Evolutionary conservation across 2,797 vertebrate genomes (phyloP).

Genomic region (Remorina albescens): DNA sequence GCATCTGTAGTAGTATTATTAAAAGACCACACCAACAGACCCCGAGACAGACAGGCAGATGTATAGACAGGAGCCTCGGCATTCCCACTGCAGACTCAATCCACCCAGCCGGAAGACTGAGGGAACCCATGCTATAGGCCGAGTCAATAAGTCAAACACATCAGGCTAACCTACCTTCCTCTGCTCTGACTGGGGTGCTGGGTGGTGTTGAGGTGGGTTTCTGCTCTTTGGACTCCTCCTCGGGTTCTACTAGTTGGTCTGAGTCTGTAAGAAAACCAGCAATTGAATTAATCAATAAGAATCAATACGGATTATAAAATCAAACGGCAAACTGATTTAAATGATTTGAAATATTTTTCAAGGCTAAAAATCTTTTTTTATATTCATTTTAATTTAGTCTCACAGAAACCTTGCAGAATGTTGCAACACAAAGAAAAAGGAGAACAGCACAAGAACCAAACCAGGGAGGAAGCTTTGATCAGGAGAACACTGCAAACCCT

Average conservation of each 20-base stretch:
- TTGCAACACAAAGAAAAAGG: conserved; percentile 43
- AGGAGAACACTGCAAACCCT: conserved; percentile 36
- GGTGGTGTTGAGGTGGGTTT: conserved; percentile 90
- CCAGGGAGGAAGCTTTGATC: conserved; percentile 43
- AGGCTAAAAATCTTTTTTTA: too few species aligned
- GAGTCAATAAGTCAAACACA: background rate
- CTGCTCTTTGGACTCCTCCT: conserved; percentile 82
- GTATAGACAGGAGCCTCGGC: conserved; percentile 47
- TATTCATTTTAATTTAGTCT: too few species aligned
- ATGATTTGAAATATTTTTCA: background rate
- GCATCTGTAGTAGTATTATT: conserved; percentile 75
- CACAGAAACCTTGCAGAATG: background rate
- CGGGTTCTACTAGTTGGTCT: conserved; percentile 78
- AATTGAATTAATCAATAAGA: background rate
- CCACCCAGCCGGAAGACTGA: conserved; percentile 34
- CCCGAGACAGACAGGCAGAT: conserved; percentile 68
- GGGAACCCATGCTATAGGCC: conserved; percentile 68
- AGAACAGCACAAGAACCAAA: conserved; percentile 50
- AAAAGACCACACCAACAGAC: conserved; percentile 73
- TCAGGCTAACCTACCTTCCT: conserved; percentile 90
- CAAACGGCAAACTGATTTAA: background rate
- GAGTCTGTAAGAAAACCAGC: conserved; percentile 65
- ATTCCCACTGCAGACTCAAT: conserved; percentile 44
- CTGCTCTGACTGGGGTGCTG: conserved; percentile 90
- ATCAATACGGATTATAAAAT: background rate